Evolutionary conservation across 2,113 vertebrate species (phyloP).

Genomic region (Gila orcuttii): DNA sequence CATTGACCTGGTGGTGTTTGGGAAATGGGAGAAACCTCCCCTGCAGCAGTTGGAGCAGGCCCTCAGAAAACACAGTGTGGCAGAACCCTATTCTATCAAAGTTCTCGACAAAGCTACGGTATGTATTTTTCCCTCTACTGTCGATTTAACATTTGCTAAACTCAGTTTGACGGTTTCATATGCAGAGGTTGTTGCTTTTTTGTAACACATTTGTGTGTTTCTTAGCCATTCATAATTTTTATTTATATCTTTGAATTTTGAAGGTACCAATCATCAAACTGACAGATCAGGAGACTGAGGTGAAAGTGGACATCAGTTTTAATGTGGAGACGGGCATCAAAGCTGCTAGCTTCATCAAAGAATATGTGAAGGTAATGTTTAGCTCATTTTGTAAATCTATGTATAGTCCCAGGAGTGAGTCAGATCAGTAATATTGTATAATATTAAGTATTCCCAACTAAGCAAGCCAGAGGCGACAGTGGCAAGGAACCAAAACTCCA

Average conservation of each 20-base stretch:
- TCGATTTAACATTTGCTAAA: neutral
- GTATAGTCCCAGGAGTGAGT: neutral
- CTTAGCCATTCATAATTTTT: neutral
- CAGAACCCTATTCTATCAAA: slow-evolving; percentile 94
- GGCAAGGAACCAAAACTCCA: too few species aligned
- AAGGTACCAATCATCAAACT: slow-evolving; percentile 99
- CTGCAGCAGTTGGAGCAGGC: slow-evolving; percentile 93
- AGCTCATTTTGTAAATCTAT: neutral
- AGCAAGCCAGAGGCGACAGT: too few species aligned
- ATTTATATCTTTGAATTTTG: neutral
- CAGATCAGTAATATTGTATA: too few species aligned
- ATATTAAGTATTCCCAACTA: too few species aligned
- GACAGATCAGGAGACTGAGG: slow-evolving; percentile 96
- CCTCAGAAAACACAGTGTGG: slow-evolving; percentile 91
- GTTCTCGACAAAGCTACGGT: slow-evolving; percentile 98
- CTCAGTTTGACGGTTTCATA: neutral
- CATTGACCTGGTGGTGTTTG: slow-evolving; percentile 97
- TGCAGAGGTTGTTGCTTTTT: neutral
- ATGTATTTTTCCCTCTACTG: slow-evolving; percentile 61
- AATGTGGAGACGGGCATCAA: slow-evolving; percentile 97
- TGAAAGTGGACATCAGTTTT: slow-evolving; percentile 99
- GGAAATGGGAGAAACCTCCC: slow-evolving; percentile 94
- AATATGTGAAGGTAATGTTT: slow-evolving; percentile 87
- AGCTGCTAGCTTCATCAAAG: slow-evolving; percentile 95
- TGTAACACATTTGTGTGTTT: neutral